Evolutionary conservation across 2,113 vertebrate genomes (phyloP).

Genomic region (Malurus alboscapulatus): DNA sequence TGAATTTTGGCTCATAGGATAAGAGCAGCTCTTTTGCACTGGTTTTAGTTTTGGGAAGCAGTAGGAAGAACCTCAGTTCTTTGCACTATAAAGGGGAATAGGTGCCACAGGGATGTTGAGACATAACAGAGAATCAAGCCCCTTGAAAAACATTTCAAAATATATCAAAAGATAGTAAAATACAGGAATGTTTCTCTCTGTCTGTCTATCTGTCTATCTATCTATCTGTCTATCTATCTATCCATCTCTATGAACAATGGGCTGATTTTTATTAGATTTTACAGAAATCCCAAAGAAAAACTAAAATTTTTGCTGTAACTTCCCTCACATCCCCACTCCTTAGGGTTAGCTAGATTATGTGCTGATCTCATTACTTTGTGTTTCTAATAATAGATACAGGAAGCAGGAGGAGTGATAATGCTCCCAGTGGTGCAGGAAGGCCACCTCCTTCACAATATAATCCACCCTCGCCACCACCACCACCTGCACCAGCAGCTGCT

Average conservation of each 20-base stretch:
- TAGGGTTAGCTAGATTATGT: not conserved
- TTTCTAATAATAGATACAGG: constrained; percentile 66
- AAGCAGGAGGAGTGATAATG: constrained; percentile 72
- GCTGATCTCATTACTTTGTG: constrained; percentile 16
- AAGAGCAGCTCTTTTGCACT: not conserved
- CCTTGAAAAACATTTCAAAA: not conserved
- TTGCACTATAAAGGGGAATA: not conserved
- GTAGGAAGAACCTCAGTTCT: not conserved
- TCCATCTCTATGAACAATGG: not conserved
- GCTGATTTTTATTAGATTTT: not conserved
- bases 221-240: not conserved
- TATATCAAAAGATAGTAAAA: not conserved
- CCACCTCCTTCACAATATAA: constrained; percentile 72
- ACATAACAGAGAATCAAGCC: not conserved
- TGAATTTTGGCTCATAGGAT: not conserved
- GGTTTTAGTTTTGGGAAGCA: not conserved
- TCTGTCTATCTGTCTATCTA: not conserved
- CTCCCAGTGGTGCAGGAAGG: constrained; percentile 57
- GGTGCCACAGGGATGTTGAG: not conserved
- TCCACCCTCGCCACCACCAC: not conserved
- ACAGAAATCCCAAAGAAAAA: not conserved
- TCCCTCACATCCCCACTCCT: not conserved
- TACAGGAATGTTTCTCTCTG: not conserved
- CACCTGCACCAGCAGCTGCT: not conserved
- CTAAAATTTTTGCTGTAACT: not conserved